A percentile compares a stretch with the other conserved stretches of the same genome.
These are phyloP conservation scores for Automeris io DNA, from an alignment of 2,888 invertebrate genomes.

Conservation along the genomic window DNA sequence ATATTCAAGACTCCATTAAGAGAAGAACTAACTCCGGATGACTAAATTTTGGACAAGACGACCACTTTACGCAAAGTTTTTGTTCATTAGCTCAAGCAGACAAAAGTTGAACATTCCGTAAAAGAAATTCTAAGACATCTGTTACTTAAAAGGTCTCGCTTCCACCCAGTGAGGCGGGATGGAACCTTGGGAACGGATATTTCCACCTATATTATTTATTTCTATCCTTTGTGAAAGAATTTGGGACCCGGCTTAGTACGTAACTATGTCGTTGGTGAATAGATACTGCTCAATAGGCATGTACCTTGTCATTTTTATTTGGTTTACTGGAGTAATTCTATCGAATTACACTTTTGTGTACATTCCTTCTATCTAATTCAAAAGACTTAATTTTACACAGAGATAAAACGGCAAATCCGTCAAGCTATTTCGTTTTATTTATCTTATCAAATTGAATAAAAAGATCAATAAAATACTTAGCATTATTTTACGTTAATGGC, in stretches of 20 bases:
- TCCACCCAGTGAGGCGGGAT: constrained; percentile 14
- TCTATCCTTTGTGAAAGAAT: constrained; percentile 8
- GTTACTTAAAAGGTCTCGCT: constrained; percentile 20
- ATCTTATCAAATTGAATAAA: no score
- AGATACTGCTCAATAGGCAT: constrained; percentile 3
- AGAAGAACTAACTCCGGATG: not conserved
- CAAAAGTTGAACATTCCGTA: constrained; percentile 22
- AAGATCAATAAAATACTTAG: no score
- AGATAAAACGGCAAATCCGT: no score
- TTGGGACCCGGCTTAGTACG: constrained; percentile 6
- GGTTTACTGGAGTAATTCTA: not conserved
- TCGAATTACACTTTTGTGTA: not conserved
- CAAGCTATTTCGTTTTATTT: no score
- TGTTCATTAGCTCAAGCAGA: constrained; percentile 24
- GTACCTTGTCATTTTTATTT: constrained; percentile 2
- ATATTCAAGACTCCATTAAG: constrained; percentile 1
- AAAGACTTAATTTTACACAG: no score
- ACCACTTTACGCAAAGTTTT: constrained; percentile 17
- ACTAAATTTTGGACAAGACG: constrained; percentile 15
- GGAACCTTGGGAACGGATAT: constrained; percentile 15
- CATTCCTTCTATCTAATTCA: not conserved
- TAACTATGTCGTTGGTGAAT: constrained; percentile 6
- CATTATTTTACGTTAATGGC: no score
- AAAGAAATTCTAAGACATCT: constrained; percentile 21
- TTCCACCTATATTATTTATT: constrained; percentile 9